These are phyloP conservation scores for Lepus townsendii DNA, from an alignment of 2,797 vertebrate genomes.

Conservation along the genomic window DNA sequence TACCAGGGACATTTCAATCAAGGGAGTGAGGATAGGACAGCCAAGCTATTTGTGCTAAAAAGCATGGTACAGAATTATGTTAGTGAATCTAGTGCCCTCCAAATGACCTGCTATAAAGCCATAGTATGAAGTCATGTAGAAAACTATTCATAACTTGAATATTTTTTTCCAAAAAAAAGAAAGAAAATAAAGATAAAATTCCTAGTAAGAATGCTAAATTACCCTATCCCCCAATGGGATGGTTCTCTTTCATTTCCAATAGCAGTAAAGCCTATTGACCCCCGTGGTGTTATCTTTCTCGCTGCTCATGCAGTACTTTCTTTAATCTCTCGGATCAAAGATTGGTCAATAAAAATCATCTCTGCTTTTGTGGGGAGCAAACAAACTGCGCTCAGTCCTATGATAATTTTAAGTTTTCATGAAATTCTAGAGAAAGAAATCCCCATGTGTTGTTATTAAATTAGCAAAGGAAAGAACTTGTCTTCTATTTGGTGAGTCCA, in stretches of 20 bases:
- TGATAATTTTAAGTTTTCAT: conserved; percentile 90
- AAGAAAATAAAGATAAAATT: conserved; percentile 83
- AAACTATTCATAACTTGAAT: conserved; percentile 87
- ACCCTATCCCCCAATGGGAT: conserved; percentile 88
- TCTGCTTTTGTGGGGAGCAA: conserved; percentile 90
- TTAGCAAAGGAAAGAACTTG: conserved; percentile 66
- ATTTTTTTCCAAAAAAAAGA: conserved; percentile 61
- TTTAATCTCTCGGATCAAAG: conserved; percentile 94
- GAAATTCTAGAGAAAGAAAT: conserved; percentile 84
- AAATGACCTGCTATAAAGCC: conserved; percentile 88
- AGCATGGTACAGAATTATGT: conserved; percentile 88
- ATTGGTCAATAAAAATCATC: conserved; percentile 94
- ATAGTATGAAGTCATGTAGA: conserved; percentile 88
- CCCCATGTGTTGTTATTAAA: conserved; percentile 72
- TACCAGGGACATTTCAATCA: conserved; percentile 91
- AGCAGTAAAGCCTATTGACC: conserved; percentile 91
- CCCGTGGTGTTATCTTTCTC: conserved; percentile 89
- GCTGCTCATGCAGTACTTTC: conserved; percentile 90
- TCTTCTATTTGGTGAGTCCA: conserved; percentile 62
- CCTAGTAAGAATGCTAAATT: conserved; percentile 89
- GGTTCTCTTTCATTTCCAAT: conserved; percentile 91
- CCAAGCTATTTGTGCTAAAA: conserved; percentile 89
- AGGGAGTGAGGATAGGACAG: conserved; percentile 87
- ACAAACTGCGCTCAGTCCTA: conserved; percentile 88
- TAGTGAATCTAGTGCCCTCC: conserved; percentile 88